Conservation (phyloP, 2,888 invertebrate species). For the Anoplius nigerrimus region DNA sequence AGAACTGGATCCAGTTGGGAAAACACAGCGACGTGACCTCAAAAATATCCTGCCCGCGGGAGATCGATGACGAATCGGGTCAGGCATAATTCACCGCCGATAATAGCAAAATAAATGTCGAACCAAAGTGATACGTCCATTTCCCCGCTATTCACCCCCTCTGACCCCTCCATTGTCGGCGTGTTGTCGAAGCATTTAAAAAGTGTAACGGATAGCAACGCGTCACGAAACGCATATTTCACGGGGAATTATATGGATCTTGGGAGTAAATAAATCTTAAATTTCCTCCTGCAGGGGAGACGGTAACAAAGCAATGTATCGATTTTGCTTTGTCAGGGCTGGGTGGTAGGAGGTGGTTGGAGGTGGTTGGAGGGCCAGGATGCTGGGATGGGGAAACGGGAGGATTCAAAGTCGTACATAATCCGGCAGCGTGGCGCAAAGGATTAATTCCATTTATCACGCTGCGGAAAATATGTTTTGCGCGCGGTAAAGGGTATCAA, state of each 20-base stretch:
- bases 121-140: no score
- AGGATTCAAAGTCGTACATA: slow-evolving; percentile 7
- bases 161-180: no score
- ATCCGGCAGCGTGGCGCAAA: slow-evolving; percentile 7
- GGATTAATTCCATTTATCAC: slow-evolving; percentile 4
- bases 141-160: no score
- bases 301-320: background rate
- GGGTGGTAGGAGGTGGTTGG: no score
- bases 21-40: no score
- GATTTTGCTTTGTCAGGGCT: background rate
- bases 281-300: slow-evolving; percentile 3
- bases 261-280: slow-evolving; percentile 1
- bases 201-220: no score
- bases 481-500: background rate
- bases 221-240: slow-evolving; percentile 1
- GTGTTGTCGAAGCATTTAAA: no score
- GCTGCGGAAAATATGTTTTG: background rate
- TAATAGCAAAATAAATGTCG: no score
- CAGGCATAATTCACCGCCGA: no score
- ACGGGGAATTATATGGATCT: background rate
- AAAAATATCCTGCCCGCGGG: no score
- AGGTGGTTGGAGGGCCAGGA: background rate
- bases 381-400: background rate
- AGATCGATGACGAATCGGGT: no score
- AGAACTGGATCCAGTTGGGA: no score